These are phyloP conservation scores for Misgurnus anguillicaudatus DNA, from an alignment of 2,113 vertebrate genomes.

Conservation along the genomic window DNA sequence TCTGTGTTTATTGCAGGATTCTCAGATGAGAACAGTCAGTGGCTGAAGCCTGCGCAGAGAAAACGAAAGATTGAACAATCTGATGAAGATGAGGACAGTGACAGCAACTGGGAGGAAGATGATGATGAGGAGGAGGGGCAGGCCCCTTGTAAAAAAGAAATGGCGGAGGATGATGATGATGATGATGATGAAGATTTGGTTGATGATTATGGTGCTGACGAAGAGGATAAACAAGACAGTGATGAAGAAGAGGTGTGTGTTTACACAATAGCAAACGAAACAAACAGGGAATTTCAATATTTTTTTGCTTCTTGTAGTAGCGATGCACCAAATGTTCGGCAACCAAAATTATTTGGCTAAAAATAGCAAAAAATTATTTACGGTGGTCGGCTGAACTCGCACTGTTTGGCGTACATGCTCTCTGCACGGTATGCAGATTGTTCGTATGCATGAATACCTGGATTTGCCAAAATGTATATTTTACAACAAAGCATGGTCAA, in stretches of 20 bases:
- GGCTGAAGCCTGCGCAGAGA: slow-evolving; percentile 75
- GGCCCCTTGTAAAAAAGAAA: slow-evolving; percentile 50
- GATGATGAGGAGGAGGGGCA: slow-evolving; percentile 63
- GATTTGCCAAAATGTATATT: too few species aligned
- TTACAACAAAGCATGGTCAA: too few species aligned
- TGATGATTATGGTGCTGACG: slow-evolving; percentile 84
- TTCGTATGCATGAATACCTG: too few species aligned
- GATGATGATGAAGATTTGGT: slow-evolving; percentile 83
- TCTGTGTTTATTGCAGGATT: slow-evolving; percentile 67
- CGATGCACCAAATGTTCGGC: too few species aligned
- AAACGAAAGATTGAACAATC: slow-evolving; percentile 70
- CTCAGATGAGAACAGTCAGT: slow-evolving; percentile 79
- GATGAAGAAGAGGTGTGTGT: slow-evolving; percentile 73
- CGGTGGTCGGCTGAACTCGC: too few species aligned
- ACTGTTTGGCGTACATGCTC: too few species aligned
- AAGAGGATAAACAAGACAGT: slow-evolving; percentile 65
- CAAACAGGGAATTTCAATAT: neutral
- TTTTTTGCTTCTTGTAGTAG: neutral
- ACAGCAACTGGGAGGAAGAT: slow-evolving; percentile 73
- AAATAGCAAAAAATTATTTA: too few species aligned
- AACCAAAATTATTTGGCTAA: too few species aligned
- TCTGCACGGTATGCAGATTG: too few species aligned
- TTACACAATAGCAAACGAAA: neutral
- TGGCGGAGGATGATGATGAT: slow-evolving; percentile 58
- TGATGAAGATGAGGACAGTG: slow-evolving; percentile 70